Evolutionary conservation across 2,888 invertebrate genomes (phyloP).

Genomic region (Hemicrepidius hirtus): DNA sequence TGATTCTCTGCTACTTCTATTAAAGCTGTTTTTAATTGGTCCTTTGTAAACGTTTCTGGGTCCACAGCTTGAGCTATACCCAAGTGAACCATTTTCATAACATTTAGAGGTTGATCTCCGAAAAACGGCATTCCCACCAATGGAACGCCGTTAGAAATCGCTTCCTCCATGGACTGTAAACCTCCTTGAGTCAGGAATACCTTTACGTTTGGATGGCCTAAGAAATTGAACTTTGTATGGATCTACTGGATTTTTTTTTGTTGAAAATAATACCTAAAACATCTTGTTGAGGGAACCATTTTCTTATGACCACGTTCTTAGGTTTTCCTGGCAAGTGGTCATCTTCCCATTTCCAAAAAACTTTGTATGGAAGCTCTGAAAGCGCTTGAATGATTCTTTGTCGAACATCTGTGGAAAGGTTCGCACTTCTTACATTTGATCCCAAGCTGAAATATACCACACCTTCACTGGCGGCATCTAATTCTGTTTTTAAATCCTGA

Average conservation of each 20-base stretch:
- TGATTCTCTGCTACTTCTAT: conserved; percentile 47
- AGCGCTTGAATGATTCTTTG: conserved; percentile 9
- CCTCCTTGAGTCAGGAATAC: conserved; percentile 63
- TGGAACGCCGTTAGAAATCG: conserved; percentile 61
- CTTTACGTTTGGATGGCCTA: conserved; percentile 64
- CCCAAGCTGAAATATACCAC: conserved; percentile 39
- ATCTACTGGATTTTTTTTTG: neutral
- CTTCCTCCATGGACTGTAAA: conserved; percentile 64
- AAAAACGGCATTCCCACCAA: conserved; percentile 64
- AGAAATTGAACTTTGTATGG: neutral
- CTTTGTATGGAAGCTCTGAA: conserved; percentile 29
- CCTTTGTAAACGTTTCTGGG: conserved; percentile 50
- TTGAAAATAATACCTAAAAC: conserved; percentile 50
- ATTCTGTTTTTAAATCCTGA: conserved; percentile 66
- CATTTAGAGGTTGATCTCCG: conserved; percentile 63
- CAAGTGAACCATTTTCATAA: conserved; percentile 55
- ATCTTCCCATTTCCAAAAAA: conserved; percentile 57
- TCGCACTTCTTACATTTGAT: conserved; percentile 30
- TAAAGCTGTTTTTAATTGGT: conserved; percentile 38
- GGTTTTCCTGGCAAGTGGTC: conserved; percentile 50
- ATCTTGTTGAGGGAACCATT: conserved; percentile 60
- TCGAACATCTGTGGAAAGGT: conserved; percentile 4
- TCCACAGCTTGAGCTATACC: conserved; percentile 55
- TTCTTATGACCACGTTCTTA: conserved; percentile 54
- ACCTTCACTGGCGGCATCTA: conserved; percentile 67